These are phyloP conservation scores for Cataglyphis altisquamis DNA, from an alignment of 2,888 invertebrate species.

Conservation along the genomic window DNA sequence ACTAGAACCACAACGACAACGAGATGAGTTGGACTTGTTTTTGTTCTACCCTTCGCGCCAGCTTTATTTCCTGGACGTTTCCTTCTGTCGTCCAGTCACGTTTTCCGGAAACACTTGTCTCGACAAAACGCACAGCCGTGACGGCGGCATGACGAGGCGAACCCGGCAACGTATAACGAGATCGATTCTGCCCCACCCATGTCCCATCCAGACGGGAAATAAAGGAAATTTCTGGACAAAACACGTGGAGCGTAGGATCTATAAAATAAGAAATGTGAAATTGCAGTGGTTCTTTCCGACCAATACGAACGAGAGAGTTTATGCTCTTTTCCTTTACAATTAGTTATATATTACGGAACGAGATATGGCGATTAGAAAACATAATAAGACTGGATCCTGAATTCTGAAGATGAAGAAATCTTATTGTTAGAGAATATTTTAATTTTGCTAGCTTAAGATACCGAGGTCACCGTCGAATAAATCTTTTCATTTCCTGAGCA, in stretches of 20 bases:
- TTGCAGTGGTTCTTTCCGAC: not conserved
- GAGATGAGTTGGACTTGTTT: constrained; percentile 36
- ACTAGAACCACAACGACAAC: not conserved
- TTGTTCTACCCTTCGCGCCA: constrained; percentile 30
- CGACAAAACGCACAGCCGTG: constrained; percentile 63
- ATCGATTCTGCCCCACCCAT: constrained; percentile 51
- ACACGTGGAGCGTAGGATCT: not conserved
- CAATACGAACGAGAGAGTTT: not conserved
- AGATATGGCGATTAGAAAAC: not conserved
- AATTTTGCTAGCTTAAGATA: constrained; percentile 32
- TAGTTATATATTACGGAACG: not conserved
- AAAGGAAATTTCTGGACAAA: constrained; percentile 59
- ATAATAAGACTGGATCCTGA: not conserved
- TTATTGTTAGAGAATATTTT: not conserved
- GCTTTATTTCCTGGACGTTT: constrained; percentile 65
- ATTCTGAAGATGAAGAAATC: not conserved
- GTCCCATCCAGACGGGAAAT: constrained; percentile 55
- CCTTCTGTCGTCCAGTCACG: constrained; percentile 71
- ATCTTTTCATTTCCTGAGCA: constrained; percentile 38
- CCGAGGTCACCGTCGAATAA: constrained; percentile 26
- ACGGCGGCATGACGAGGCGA: constrained; percentile 45
- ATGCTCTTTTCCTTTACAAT: not conserved
- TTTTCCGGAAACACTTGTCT: constrained; percentile 68
- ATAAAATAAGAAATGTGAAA: constrained; percentile 21
- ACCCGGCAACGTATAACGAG: constrained; percentile 40